These are phyloP conservation scores for Myiothlypis chrysogaster DNA, from an alignment of 2,797 vertebrate species.

Conservation along the genomic window DNA sequence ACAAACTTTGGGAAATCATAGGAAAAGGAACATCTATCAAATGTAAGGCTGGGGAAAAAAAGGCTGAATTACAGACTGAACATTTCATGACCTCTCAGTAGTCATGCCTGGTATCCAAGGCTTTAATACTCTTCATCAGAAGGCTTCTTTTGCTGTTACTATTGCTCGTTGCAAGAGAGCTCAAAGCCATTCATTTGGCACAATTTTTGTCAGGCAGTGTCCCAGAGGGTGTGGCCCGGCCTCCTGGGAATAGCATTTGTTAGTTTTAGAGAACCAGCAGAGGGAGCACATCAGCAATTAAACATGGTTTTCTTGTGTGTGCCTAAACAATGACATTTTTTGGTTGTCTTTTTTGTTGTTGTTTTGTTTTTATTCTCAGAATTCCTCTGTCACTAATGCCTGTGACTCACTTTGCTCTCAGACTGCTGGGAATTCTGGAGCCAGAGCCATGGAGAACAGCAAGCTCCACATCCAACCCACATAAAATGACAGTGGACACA, in stretches of 20 bases:
- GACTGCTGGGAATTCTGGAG: neutral
- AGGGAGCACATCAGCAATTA: conserved; percentile 67
- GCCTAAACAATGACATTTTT: conserved; percentile 50
- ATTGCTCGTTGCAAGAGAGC: neutral
- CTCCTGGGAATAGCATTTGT: conserved; percentile 29
- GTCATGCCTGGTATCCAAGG: neutral
- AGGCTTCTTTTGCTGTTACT: neutral
- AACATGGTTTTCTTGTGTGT: conserved; percentile 32
- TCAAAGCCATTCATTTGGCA: neutral
- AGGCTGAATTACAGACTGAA: neutral
- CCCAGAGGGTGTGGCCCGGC: conserved; percentile 29
- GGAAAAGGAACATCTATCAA: neutral
- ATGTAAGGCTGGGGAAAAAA: neutral
- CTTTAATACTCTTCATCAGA: neutral
- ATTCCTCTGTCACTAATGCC: conserved; percentile 23
- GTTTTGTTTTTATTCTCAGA: conserved; percentile 48
- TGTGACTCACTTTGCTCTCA: conserved; percentile 41
- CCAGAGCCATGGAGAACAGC: neutral
- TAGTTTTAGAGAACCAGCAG: conserved; percentile 48
- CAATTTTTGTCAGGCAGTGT: neutral
- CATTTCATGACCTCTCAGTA: neutral
- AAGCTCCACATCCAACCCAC: neutral
- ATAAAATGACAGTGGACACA: neutral
- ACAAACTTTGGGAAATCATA: neutral
- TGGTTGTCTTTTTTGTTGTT: conserved; percentile 11